Base-by-base conservation (phyloP, 2,888 invertebrate species). In the Boloria euphrosyne region DNA sequence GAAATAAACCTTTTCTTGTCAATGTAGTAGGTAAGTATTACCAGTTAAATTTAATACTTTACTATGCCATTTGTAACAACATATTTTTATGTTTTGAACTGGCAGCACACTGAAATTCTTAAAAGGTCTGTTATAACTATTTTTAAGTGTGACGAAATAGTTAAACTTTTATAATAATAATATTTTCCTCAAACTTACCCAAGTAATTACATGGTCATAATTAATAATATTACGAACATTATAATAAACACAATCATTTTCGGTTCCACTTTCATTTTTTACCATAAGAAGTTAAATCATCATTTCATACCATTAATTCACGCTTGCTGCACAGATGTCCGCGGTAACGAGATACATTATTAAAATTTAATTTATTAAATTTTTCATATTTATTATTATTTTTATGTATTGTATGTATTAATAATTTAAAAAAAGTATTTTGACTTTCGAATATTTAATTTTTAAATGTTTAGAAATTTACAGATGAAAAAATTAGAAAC, bases 271-370 rank as follows among this genome's bases (percentile, higher is more conserved):
- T 70, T 70, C 66, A 68, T 61, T 52, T 27, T 49, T 63, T n/a
- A n/a, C 4, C 13, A 18, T 43, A 44, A 22, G 44, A 14, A n/a
- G 10, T 55, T 61, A 13, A 64, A 54, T 53, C 27, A 27, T 62
- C 14, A 59, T 49, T 27, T 80, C 75, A 66, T 38, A 38, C 31
- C 31, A 38, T 38, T 38, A 38, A 38, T 73, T 77, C 80, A 80
- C 78, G 89, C 88, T 87, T 87, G 16, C 71, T 80, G 87, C 88
- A 87, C 86, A 75, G 82, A 83, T 78, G 79, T 80, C 78, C 76
- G 73, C 75, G 77, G 73, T 69, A 67, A 62, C 58, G 55, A 46
- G 64, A 51, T 58, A 31, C 17, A 55, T n/a, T 31, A 4, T 22
- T 4, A 16, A 46, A 14, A 61, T 22, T 13, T 49, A 22, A 31